Percentiles rank a stretch among this genome's conserved stretches.
Conservation (phyloP, 2,888 invertebrate genomes). For the Andrena flavipes region DNA sequence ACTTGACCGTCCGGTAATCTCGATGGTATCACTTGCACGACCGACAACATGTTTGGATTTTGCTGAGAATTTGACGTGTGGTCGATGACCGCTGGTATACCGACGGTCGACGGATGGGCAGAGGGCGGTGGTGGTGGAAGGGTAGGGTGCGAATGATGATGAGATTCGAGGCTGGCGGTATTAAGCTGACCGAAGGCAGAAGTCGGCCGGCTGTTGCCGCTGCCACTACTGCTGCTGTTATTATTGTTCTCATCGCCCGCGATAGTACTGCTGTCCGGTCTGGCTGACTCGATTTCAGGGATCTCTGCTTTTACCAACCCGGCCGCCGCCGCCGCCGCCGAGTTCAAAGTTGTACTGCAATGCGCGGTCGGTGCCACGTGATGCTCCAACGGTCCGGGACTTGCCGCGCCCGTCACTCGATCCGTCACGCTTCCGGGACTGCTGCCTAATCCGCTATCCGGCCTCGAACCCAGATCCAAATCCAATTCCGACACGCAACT, state of each 20-base stretch:
- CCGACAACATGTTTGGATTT: constrained; percentile 84
- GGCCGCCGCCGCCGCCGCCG: constrained; percentile 57
- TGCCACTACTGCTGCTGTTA: constrained; percentile 75
- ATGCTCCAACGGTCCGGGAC: constrained; percentile 80
- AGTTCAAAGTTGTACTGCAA: constrained; percentile 80
- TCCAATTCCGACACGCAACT: constrained; percentile 88
- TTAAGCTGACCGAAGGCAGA: constrained; percentile 80
- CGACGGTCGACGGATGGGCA: constrained; percentile 34
- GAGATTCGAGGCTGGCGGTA: constrained; percentile 73
- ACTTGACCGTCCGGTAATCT: constrained; percentile 88
- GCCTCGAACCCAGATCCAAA: constrained; percentile 86
- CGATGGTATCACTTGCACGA: constrained; percentile 86
- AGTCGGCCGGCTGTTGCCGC: constrained; percentile 68
- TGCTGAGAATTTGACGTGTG: constrained; percentile 77
- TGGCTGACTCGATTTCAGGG: constrained; percentile 78
- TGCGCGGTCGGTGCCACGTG: constrained; percentile 83
- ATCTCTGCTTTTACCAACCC: constrained; percentile 74
- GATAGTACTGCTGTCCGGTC: constrained; percentile 84
- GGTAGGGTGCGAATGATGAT: constrained; percentile 59
- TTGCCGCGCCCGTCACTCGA: constrained; percentile 77
- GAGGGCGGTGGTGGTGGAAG: constrained; percentile 17
- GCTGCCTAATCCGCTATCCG: constrained; percentile 82
- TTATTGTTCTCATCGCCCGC: constrained; percentile 85
- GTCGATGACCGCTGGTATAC: constrained; percentile 66
- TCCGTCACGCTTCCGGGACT: constrained; percentile 84